Conservation (phyloP, 2,888 invertebrate genomes). For the Andrena dorsata region DNA sequence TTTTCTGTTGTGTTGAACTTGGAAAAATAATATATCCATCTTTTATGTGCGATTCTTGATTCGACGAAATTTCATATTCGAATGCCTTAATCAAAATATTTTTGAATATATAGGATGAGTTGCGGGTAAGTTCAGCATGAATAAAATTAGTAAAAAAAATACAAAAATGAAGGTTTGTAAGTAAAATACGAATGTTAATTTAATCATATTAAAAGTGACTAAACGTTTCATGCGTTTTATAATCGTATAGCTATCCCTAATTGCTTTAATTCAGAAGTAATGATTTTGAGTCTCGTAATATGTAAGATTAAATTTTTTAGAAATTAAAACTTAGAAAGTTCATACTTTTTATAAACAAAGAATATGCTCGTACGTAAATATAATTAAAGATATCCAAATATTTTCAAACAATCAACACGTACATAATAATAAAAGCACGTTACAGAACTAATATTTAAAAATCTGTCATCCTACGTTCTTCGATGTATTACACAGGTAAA, state of each 20-base stretch:
- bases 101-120: neutral
- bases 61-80: neutral
- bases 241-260: neutral
- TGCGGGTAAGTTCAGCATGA: neutral
- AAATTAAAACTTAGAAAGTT: no score
- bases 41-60: neutral
- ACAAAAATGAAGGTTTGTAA: neutral
- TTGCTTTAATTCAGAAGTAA: slow-evolving; percentile 1
- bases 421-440: neutral
- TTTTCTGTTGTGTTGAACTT: slow-evolving; percentile 5
- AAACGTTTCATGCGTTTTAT: neutral
- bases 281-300: neutral
- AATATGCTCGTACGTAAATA: no score
- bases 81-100: neutral
- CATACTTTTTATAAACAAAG: no score
- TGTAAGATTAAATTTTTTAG: no score
- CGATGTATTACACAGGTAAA: neutral
- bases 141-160: neutral
- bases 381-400: neutral
- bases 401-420: neutral
- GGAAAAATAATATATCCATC: slow-evolving; percentile 10
- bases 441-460: slow-evolving; percentile 4
- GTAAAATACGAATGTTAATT: neutral
- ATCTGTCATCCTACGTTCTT: slow-evolving; percentile 1
- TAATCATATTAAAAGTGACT: neutral